Evolutionary conservation across 2,113 vertebrate species (phyloP), one percentile per base, ranked within the genome.

Genomic region (Muntiacus muntjak): DNA sequence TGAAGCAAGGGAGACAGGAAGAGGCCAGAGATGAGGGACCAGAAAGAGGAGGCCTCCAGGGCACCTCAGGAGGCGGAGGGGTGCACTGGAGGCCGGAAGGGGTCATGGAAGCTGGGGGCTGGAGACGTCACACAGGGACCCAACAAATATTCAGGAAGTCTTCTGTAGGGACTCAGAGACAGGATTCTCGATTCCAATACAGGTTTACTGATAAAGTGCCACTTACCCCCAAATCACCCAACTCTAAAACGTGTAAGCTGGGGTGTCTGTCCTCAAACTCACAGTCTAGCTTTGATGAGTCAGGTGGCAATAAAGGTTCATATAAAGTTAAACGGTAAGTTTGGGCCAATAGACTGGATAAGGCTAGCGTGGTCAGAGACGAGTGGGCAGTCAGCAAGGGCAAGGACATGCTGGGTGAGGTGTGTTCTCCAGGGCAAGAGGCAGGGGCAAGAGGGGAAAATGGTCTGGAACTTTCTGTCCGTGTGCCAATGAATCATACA

Each of bases 321-420:
- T 3, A 40, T 1, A 3, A 28, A 71, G 17, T 25, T 13, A 74
- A 28, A 40, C 2, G 40, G 4, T 19, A 30, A 40, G 43, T n/a
- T 43, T 28, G 33, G 25, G 40, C 43, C 26, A 4, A 26, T 13
- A 71, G 30, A 19, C 12, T 3, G 17, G 1, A 16, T 12, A 25
- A 26, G 14, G 25, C 23, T 11, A 28, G 14, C 2, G 0, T 1
- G 16, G 33, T 55, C 45, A 28, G 36, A 76, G 47, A n/a, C 3
- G 28, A 50, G 45, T 13, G 2, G 30, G 67, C 30, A 23, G 33
- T 26, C 30, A 8, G 67, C 28, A 67, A 5, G 3, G 36, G 21
- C 25, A 83, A 52, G 45, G n/a, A 15, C 76, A 12, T 0, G 4
- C 7, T 1, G 50, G 3, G 7, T 3, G 11, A 79, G 43, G n/a